Base-by-base conservation (phyloP, 2,797 vertebrate genomes). In the Myotis pilosus region DNA sequence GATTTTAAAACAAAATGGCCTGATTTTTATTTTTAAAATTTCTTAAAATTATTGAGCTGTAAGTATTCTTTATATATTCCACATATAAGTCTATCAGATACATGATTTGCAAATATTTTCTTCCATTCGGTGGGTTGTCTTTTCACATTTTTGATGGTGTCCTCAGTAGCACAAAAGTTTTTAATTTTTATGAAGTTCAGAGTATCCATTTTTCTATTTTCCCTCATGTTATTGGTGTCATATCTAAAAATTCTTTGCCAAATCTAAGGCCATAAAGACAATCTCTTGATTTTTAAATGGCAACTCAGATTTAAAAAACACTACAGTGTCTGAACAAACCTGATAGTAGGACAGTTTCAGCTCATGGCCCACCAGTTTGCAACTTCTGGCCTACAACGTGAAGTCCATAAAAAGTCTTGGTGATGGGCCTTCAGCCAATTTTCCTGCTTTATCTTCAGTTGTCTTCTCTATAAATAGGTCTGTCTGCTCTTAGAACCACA, bases 1-100 rank as follows among this genome's bases (percentile, higher is more conserved):
- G 57, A 93, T 72, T 92, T 94, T 87, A 69, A 84, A 92, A 82
- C 53, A 86, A 57, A 49, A 38, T 90, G 20, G 72, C 79, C 62
- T 68, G 47, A 33, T 84, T 86, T 94, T 95, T 74, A 89, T 85
- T 84, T 87, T 47, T 33, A 51, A 87, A 76, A 12, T 33, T 17
- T 55, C 9, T 72, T 1, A 19, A 60, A 55, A 57, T 49, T 69
- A 28, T 89, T 62, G 53, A 78, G n/a, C 62, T 76, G 2, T 89
- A 53, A 55, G 17, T 44, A 53, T 85, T 85, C 74, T 85, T 85
- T 64, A 41, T 55, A 71, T 57, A 60, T 79, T 86, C 17, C 79
- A 13, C 44, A 55, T 78, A 55, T 12, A 62, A 11, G 22, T 86
- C 47, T 64, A 33, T 38, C 44, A 79, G 30, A 51, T 41, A 60